phyloP scores from a whole-genome alignment of 2,888 invertebrate genomes.

The Brassicogethes aeneus region DNA sequence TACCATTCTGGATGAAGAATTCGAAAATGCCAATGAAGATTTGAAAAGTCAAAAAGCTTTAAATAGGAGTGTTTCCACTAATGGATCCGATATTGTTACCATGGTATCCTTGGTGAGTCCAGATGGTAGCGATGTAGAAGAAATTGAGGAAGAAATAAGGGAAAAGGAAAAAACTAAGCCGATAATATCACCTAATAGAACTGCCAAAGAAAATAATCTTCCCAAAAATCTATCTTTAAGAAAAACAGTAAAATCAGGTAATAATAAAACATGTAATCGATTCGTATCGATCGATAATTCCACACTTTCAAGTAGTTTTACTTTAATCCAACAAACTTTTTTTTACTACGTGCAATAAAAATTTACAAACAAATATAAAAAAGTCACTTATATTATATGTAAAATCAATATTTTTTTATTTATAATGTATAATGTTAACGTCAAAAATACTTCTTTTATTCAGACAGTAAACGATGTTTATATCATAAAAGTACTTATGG shows the following conservation, averaged over 20 bases:
- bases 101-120: slow-evolving; percentile 61
- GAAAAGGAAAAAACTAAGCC: slow-evolving; percentile 14
- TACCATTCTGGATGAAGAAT: slow-evolving; percentile 11
- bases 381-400: too few relatives aligned
- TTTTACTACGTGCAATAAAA: too few relatives aligned
- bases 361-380: too few relatives aligned
- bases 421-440: too few relatives aligned
- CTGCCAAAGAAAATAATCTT: slow-evolving; percentile 18
- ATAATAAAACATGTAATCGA: slow-evolving; percentile 8
- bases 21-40: slow-evolving; percentile 13
- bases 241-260: slow-evolving; percentile 39
- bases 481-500: too few relatives aligned
- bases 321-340: too few relatives aligned
- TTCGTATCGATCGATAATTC: background rate
- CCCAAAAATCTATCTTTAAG: slow-evolving; percentile 29
- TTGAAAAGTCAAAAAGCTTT: slow-evolving; percentile 19
- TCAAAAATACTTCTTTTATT: too few relatives aligned
- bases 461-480: too few relatives aligned
- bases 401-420: too few relatives aligned
- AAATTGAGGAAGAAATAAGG: slow-evolving; percentile 36
- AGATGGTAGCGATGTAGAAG: slow-evolving; percentile 55
- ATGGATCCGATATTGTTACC: slow-evolving; percentile 47
- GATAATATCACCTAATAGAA: slow-evolving; percentile 2
- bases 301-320: background rate
- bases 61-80: slow-evolving; percentile 23